These are phyloP conservation scores for Didymodactylos carnosus DNA, from an alignment of 2,888 invertebrate species.

Conservation along the genomic window DNA sequence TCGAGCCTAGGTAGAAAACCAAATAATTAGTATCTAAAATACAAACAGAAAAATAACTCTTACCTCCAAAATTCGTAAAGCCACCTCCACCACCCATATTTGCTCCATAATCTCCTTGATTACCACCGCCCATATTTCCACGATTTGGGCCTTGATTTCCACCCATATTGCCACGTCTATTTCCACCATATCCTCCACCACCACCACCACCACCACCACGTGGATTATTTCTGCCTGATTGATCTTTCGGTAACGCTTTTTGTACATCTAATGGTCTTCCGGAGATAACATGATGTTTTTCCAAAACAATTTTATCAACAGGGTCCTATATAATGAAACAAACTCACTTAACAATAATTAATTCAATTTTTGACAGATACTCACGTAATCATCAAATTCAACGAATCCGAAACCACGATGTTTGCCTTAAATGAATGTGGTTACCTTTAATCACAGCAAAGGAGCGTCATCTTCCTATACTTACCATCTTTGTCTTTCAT, in stretches of 20 bases:
- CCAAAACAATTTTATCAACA: conserved; percentile 70
- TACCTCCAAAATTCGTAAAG: too few species aligned
- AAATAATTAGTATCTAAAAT: too few species aligned
- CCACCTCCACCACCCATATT: too few species aligned
- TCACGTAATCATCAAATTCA: conserved; percentile 63
- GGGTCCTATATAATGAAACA: conserved; percentile 48
- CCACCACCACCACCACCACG: neutral
- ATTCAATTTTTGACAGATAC: neutral
- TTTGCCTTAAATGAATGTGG: conserved; percentile 36
- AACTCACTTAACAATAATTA: neutral
- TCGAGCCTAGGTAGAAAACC: too few species aligned
- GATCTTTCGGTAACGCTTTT: conserved; percentile 44
- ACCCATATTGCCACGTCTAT: too few species aligned
- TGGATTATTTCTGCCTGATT: neutral
- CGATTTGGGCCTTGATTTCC: neutral
- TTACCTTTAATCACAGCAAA: too few species aligned
- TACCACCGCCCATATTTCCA: neutral
- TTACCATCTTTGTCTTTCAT: conserved; percentile 60
- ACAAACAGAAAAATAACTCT: too few species aligned
- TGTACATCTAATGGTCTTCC: conserved; percentile 71
- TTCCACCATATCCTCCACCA: neutral
- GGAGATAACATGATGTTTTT: conserved; percentile 59
- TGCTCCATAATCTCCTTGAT: neutral
- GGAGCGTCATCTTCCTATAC: too few species aligned
- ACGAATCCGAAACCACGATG: conserved; percentile 87